Evolutionary conservation across 2,797 vertebrate species (phyloP).

Genomic region (Anisognathus igniventris): DNA sequence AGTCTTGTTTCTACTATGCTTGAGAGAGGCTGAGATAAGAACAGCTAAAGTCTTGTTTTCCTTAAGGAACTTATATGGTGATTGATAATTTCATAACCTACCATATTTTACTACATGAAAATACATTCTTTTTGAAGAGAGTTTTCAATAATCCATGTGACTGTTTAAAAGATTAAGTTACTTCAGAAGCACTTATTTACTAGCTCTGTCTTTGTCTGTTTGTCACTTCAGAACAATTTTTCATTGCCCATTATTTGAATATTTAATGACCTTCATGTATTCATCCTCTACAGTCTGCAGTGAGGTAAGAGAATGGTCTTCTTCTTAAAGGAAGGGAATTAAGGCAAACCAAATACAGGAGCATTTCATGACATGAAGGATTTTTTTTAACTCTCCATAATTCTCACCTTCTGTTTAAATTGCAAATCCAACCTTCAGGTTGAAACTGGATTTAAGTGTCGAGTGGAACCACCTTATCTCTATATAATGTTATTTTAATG

Average conservation of each 20-base stretch:
- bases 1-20: neutral
- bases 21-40: neutral
- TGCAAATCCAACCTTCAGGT: neutral
- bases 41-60: neutral
- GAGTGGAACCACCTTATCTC: neutral
- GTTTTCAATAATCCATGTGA: neutral
- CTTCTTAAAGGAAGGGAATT: neutral
- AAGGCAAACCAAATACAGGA: neutral
- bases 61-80: neutral
- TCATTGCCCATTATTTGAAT: neutral
- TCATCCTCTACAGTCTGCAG: neutral
- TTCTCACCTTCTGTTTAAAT: neutral
- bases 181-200: neutral
- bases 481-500: neutral
- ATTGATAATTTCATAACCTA: neutral
- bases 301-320: neutral
- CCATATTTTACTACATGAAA: neutral
- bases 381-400: neutral
- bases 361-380: neutral
- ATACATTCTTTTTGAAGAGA: neutral
- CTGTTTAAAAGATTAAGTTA: neutral
- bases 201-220: neutral
- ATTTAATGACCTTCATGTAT: neutral
- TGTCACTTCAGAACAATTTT: neutral
- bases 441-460: neutral